These are phyloP conservation scores for Mesocricetus auratus DNA, from an alignment of 2,113 vertebrate species.

Conservation along the genomic window DNA sequence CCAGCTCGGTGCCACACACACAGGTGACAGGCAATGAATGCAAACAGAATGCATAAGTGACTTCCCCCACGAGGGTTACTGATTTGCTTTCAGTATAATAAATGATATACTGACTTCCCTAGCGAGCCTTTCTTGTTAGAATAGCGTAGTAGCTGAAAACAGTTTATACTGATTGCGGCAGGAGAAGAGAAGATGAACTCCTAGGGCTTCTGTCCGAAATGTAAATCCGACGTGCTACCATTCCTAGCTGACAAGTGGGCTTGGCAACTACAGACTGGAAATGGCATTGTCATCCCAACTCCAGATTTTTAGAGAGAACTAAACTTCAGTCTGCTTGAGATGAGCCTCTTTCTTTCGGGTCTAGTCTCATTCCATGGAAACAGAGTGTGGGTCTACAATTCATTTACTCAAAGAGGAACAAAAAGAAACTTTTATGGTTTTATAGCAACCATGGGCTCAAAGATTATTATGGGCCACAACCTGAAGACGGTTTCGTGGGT, in stretches of 20 bases:
- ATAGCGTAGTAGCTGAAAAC: slow-evolving; percentile 3
- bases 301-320: background rate
- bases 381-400: background rate
- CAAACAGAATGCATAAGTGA: background rate
- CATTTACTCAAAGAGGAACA: background rate
- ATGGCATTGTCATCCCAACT: rapidly evolving
- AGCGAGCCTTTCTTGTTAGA: background rate
- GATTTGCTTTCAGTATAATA: slow-evolving; percentile 35
- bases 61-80: background rate
- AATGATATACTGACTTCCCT: background rate
- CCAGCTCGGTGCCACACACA: no score
- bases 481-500: background rate
- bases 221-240: slow-evolving; percentile 5
- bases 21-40: background rate
- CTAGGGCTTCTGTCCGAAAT: slow-evolving; percentile 9
- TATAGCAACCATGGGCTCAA: background rate
- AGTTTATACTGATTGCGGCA: background rate
- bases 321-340: background rate
- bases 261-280: background rate
- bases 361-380: background rate
- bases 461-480: background rate
- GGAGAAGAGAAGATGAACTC: slow-evolving; percentile 18
- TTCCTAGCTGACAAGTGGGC: background rate
- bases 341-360: background rate
- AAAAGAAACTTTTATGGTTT: background rate